These are phyloP conservation scores for Poecilia wingei DNA, from an alignment of 2,797 vertebrate species.

Conservation along the genomic window DNA sequence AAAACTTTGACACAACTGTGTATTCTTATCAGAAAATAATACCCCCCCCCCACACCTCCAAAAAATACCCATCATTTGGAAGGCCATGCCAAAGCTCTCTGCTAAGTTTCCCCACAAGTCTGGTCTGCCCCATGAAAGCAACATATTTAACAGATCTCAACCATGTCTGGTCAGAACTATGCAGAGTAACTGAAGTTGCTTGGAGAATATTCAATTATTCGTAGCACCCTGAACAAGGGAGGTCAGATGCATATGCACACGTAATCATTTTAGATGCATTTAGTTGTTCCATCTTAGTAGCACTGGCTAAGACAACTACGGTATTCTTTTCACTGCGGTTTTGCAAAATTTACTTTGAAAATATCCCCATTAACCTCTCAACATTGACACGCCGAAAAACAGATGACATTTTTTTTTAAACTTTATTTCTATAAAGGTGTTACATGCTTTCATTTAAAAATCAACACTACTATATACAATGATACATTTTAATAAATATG, in stretches of 20 bases:
- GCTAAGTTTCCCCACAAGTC: not conserved
- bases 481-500: slow-evolving; percentile 77
- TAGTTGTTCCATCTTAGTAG: not conserved
- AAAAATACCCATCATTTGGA: not conserved
- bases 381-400: slow-evolving; percentile 5
- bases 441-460: slow-evolving; percentile 77
- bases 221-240: not conserved
- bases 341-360: not conserved
- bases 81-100: not conserved
- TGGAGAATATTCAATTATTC: not conserved
- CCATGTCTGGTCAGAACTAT: not conserved
- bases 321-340: not conserved
- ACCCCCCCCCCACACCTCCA: too few species aligned
- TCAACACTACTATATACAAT: slow-evolving; percentile 81
- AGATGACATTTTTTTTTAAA: slow-evolving; percentile 32
- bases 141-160: not conserved
- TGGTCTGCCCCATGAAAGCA: not conserved
- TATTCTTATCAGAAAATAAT: not conserved
- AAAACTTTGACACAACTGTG: not conserved
- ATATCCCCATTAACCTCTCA: not conserved
- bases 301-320: not conserved
- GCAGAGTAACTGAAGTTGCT: not conserved
- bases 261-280: not conserved
- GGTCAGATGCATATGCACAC: not conserved
- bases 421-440: slow-evolving; percentile 79